These are phyloP conservation scores for Plebejus argus DNA, from an alignment of 2,888 invertebrate genomes.

Conservation along the genomic window DNA sequence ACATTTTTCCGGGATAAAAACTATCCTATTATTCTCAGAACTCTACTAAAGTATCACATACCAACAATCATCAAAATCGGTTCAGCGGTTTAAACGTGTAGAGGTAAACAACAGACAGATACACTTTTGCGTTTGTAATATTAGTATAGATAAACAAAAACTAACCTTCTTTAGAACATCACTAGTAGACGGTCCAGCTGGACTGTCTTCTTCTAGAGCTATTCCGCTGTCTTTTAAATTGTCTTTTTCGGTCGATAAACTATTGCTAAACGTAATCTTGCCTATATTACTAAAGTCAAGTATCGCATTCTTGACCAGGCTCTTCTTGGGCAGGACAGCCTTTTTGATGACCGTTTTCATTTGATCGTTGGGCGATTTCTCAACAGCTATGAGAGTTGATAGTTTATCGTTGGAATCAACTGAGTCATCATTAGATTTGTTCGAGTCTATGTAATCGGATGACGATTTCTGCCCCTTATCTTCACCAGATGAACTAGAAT, in stretches of 20 bases:
- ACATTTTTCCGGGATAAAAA: no score
- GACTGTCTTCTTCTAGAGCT: constrained; percentile 60
- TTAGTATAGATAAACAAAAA: neutral
- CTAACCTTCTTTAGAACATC: constrained; percentile 66
- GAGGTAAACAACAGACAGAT: no score
- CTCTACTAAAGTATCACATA: no score
- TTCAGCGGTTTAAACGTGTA: no score
- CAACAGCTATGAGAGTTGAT: constrained; percentile 65
- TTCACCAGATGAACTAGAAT: constrained; percentile 75
- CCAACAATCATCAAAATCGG: no score
- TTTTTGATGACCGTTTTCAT: constrained; percentile 74
- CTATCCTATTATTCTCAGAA: no score
- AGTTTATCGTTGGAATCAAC: constrained; percentile 64
- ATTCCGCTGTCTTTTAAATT: constrained; percentile 73
- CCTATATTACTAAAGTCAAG: constrained; percentile 67
- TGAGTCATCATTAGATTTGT: constrained; percentile 74
- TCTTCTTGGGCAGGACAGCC: constrained; percentile 65
- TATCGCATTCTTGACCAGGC: constrained; percentile 65
- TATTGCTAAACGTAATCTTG: constrained; percentile 47
- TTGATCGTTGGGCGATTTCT: constrained; percentile 66
- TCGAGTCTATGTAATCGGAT: constrained; percentile 68
- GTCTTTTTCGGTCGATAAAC: constrained; percentile 54
- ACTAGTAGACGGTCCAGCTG: constrained; percentile 54
- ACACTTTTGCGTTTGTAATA: no score
- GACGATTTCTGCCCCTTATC: constrained; percentile 71